A percentile compares a stretch with the other conserved stretches of the same genome.
Evolutionary conservation across 2,797 vertebrate species (phyloP).

Genomic region (Cetoscarus ocellatus): DNA sequence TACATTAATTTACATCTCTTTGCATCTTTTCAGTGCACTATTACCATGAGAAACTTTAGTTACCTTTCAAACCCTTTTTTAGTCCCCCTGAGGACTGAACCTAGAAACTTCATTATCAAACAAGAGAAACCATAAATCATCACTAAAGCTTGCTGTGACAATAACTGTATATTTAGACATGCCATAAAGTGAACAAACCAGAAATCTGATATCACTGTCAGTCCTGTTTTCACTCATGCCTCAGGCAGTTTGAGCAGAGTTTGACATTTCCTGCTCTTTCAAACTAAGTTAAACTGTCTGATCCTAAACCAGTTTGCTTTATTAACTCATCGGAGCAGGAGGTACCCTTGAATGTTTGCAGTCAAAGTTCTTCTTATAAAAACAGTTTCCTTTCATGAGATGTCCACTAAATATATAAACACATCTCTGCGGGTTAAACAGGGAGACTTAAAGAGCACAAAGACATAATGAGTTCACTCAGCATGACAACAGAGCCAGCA

Average conservation of each 20-base stretch:
- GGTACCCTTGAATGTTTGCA: not conserved
- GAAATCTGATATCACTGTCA: not conserved
- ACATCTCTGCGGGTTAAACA: conserved; percentile 39
- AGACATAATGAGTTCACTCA: conserved; percentile 64
- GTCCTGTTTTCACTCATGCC: conserved; percentile 11
- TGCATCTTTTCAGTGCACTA: no score
- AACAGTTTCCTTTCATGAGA: conserved; percentile 11
- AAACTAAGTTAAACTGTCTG: conserved; percentile 1
- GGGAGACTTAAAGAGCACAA: conserved; percentile 44
- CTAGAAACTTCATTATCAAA: not conserved
- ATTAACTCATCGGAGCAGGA: conserved; percentile 4
- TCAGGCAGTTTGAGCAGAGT: conserved; percentile 1
- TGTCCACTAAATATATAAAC: conserved; percentile 39
- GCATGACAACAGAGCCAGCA: conserved; percentile 23
- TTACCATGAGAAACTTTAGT: no score
- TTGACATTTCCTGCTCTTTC: conserved; percentile 12
- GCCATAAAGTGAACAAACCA: not conserved
- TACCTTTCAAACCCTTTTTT: no score
- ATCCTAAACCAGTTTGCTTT: conserved; percentile 16
- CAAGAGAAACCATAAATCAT: not conserved
- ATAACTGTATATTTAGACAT: not conserved
- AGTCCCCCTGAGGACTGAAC: no score
- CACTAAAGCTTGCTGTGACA: not conserved
- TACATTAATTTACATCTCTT: no score
- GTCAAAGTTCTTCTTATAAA: not conserved